Evolutionary conservation across 2,888 invertebrate species (phyloP), one percentile per base, ranked within the genome.

Genomic region (Heteromurus nitidus): DNA sequence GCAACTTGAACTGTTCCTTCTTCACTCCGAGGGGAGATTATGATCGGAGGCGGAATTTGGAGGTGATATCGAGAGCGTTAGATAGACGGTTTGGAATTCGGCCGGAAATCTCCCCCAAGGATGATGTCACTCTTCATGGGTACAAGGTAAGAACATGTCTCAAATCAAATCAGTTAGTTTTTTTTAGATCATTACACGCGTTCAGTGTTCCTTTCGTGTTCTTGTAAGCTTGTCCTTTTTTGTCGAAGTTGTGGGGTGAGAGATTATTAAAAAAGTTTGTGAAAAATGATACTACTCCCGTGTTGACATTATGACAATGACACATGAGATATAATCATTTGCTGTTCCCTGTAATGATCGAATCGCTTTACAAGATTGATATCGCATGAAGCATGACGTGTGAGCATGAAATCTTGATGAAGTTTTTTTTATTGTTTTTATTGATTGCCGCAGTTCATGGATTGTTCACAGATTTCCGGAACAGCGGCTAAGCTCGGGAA

Each of bases 1-100:
- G 97, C 77, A 98, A 97, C 90, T 91, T 98, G 0, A 98, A 98
- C 90, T 91, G 97, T 84, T 95, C 97, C 0, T 97, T 99, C 89
- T 95, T 99, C 88, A 95, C 96, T 13, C 92, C 94, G 0, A 92
- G 94, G 84, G 93, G 94, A 85, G 91, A 93, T 76, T 98, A 98
- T 89, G 93, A 96, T 89, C 92, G 98, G 76, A 93, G 93, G 88
- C 93, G 93, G 88, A 99, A 99, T 91, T 91, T 99, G 88, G 93
- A 95, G 87, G 91, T 98, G 68, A 93, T 99, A 74, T 94, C 94
- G 68, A 92, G 94, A 86, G 95, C 96, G 11, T 90, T 99, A 75
- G 94, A 93, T 88, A 92, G 94, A 80, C 93, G 94, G 88, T 98
- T 95, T 93, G 93, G 93, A 22, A 90, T 97, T 64, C 92, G 94